Conservation (phyloP, 2,797 vertebrate genomes). For the Gymnothorax reevesii region DNA sequence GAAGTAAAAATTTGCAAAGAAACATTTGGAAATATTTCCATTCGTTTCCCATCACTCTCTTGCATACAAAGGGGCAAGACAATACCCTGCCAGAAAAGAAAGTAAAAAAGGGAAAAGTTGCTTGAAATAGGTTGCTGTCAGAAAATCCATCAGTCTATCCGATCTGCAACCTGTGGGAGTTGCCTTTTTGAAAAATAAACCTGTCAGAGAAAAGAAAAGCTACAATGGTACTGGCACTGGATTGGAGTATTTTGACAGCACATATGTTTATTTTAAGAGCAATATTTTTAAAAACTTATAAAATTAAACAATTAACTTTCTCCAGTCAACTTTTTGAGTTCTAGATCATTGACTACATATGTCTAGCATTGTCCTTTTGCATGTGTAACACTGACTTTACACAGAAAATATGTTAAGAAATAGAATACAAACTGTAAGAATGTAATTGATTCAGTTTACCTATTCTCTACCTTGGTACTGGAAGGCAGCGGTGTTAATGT, state of each 20-base stretch:
- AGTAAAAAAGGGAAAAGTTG: slow-evolving; percentile 3
- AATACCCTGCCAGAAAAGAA: slow-evolving; percentile 51
- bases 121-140: slow-evolving; percentile 1
- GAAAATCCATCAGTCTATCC: background rate
- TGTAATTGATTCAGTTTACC: background rate
- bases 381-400: background rate
- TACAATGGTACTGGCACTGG: background rate
- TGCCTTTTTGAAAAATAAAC: background rate
- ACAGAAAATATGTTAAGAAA: background rate
- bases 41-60: slow-evolving; percentile 52
- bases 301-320: background rate
- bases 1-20: slow-evolving; percentile 50
- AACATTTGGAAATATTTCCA: slow-evolving; percentile 62
- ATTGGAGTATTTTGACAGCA: background rate
- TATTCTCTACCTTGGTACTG: background rate
- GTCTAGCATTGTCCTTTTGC: background rate
- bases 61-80: slow-evolving; percentile 59
- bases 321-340: background rate
- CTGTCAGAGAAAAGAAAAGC: background rate
- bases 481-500: background rate
- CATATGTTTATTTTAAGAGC: background rate
- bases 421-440: background rate
- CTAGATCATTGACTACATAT: background rate
- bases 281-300: background rate
- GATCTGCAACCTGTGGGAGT: background rate